Evolutionary conservation across 1,140 invertebrate species (phyloP), one percentile per base, ranked within the genome.

Genomic region (Pachyrhynchus sulphureomaculatus): DNA sequence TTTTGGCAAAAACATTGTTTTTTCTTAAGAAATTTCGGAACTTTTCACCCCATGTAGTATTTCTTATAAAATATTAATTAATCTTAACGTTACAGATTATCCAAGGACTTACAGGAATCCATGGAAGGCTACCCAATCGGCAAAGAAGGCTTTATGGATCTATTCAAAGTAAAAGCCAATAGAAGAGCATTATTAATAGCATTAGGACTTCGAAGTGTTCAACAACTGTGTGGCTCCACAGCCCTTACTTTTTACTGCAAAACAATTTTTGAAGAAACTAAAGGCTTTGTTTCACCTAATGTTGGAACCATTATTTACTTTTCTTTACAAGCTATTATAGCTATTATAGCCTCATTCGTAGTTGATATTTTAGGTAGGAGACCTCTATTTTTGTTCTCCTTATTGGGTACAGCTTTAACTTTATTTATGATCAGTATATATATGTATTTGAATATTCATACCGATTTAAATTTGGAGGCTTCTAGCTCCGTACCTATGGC

Each of bases 221-320:
- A 91, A 70, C 88, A 90, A 68, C 80, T 90, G 17, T 87, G 84
- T 48, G 87, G 89, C 0, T 84, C 89, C n/a, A 86, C 86, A 36
- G 86, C 85, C 2, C 79, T 92, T 18, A 84, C 86, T 65, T 86
- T 87, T 32, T 91, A 90, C 68, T 82, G 87, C 17, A 85, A 89
- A 56, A 84, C 85, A 45, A 90, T 92, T 62, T 84, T 92, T 62
- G 80, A 82, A 10, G 75, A 79, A 18, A 82, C 80, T 8, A 81
- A 82, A 42, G 79, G 81, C 1, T 76, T 63, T 23, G 24, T 70
- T 4, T 60, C 65, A 26, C 23, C 66, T 0, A 64, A 64, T 9
- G 21, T 55, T 29, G 54, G 52, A 8, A 44, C 71, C 20, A 86
- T 91, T 41, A 74, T 89, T 21, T 80, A 90, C 55, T 86, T 84